phyloP scores from a whole-genome alignment of 2,888 invertebrate species.

The Drosophila diplacantha region DNA sequence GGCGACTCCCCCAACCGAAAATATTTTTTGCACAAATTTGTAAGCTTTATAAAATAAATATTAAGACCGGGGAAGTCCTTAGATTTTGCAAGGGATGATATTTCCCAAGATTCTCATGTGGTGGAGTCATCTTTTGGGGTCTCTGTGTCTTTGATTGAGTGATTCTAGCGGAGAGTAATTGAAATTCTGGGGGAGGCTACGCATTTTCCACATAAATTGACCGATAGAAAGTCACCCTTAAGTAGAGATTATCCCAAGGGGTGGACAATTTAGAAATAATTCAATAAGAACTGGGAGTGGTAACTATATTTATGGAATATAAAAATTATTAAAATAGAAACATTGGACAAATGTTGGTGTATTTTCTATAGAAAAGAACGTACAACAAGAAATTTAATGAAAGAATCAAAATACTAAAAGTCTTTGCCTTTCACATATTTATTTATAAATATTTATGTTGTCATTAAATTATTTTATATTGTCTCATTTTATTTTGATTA shows the following conservation, averaged over 20 bases:
- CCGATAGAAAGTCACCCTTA: constrained; percentile 32
- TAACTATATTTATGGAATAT: too few species aligned
- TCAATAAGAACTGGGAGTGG: constrained; percentile 4
- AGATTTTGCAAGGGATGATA: constrained; percentile 44
- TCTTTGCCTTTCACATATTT: not conserved
- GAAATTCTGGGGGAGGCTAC: constrained; percentile 25
- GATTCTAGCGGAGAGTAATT: constrained; percentile 56
- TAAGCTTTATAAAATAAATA: constrained; percentile 69
- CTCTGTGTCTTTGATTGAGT: constrained; percentile 46
- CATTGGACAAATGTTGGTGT: too few species aligned
- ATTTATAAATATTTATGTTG: too few species aligned
- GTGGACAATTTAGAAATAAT: constrained; percentile 1
- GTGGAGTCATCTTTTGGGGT: constrained; percentile 19
- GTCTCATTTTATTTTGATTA: not conserved
- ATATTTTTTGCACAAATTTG: constrained; percentile 63
- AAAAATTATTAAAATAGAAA: too few species aligned
- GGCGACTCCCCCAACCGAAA: constrained; percentile 30
- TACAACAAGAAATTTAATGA: not conserved
- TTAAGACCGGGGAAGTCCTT: constrained; percentile 19
- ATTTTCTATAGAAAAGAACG: too few species aligned
- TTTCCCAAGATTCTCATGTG: constrained; percentile 10
- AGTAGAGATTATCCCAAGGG: not conserved
- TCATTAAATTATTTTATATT: too few species aligned
- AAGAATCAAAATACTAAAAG: not conserved
- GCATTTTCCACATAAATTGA: constrained; percentile 22